Evolutionary conservation across 2,888 invertebrate genomes (phyloP).

Genomic region (Leucoptera coffeella): DNA sequence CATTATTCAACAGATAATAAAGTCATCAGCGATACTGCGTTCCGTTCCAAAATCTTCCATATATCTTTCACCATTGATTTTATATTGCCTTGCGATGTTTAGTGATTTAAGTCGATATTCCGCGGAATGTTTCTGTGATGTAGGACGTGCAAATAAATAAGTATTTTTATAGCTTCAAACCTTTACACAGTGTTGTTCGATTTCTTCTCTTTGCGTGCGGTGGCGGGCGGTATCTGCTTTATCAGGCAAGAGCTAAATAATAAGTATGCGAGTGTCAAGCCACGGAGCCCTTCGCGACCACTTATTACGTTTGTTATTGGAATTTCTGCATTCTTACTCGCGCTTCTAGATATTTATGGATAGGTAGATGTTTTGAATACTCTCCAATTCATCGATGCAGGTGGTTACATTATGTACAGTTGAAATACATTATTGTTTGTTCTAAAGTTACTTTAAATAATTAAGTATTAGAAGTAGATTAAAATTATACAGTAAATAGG

Average conservation of each 20-base stretch:
- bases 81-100: slow-evolving; percentile 16
- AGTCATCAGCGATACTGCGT: slow-evolving; percentile 11
- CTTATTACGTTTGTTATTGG: no score
- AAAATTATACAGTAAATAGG: no score
- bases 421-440: no score
- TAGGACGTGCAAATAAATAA: slow-evolving; percentile 54
- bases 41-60: slow-evolving; percentile 18
- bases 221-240: slow-evolving; percentile 47
- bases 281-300: no score
- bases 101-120: slow-evolving; percentile 20
- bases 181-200: slow-evolving; percentile 53
- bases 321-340: no score
- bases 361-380: no score
- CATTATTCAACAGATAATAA: slow-evolving; percentile 13
- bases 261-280: slow-evolving; percentile 24
- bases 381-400: no score
- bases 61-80: slow-evolving; percentile 14
- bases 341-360: no score
- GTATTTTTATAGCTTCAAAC: slow-evolving; percentile 51
- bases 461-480: no score
- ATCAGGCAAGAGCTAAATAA: slow-evolving; percentile 42
- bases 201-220: slow-evolving; percentile 48
- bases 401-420: no score
- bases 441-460: no score
- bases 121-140: slow-evolving; percentile 26